Conservation (phyloP, 2,888 invertebrate genomes). For the Noctua pronuba region DNA sequence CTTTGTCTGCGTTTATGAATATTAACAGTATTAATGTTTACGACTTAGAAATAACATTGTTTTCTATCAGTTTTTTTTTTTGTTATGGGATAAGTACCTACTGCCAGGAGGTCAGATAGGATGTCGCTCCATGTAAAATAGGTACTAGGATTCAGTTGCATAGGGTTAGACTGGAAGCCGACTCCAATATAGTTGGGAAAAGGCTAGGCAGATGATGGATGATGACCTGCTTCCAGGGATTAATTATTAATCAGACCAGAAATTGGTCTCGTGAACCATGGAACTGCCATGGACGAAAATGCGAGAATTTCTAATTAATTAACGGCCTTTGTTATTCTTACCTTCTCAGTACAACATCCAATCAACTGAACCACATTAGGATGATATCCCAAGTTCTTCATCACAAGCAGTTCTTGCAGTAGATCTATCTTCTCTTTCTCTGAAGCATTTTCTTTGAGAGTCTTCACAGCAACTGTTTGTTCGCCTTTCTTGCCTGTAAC, state of each 20-base stretch:
- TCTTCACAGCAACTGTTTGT: constrained; percentile 97
- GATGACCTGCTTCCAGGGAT: too few species aligned
- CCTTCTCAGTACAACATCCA: constrained; percentile 96
- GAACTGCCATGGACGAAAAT: too few species aligned
- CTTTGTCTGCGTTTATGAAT: neutral
- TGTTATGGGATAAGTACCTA: too few species aligned
- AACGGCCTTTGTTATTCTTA: constrained; percentile 63
- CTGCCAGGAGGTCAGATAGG: too few species aligned
- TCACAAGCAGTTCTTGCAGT: constrained; percentile 96
- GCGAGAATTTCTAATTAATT: too few species aligned
- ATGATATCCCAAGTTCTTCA: constrained; percentile 97
- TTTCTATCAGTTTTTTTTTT: too few species aligned
- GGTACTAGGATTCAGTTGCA: too few species aligned
- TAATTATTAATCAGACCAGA: neutral
- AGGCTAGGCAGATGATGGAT: too few species aligned
- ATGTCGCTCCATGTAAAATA: too few species aligned
- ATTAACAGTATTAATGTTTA: neutral
- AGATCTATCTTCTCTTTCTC: constrained; percentile 96
- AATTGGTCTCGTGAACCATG: neutral
- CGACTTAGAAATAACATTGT: too few species aligned
- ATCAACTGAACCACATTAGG: constrained; percentile 96
- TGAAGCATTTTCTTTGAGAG: constrained; percentile 97
- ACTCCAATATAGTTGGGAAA: too few species aligned
- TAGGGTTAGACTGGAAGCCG: too few species aligned
- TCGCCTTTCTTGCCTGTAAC: constrained; percentile 92